Conservation (phyloP, 1,140 invertebrate species). For the Tetramorium alpestre region DNA sequence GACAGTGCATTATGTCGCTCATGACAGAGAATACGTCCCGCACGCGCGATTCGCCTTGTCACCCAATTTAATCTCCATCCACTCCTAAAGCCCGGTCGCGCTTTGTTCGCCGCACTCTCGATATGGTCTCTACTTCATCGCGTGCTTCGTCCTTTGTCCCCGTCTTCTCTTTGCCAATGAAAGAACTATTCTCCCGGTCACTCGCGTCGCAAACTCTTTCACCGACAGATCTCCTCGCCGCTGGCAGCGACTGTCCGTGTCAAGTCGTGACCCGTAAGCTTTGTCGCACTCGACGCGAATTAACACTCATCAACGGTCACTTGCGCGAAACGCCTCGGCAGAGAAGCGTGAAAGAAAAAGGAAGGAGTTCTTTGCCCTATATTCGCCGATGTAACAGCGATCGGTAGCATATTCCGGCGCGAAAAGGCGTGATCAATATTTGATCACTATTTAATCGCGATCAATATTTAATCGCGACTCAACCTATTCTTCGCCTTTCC, state of each 20-base stretch:
- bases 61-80: conserved; percentile 60
- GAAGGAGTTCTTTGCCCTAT: not conserved
- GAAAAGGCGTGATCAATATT: not conserved
- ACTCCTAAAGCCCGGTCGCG: conserved; percentile 14
- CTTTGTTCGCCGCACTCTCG: conserved; percentile 39
- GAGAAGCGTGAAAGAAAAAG: not conserved
- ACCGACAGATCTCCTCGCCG: conserved; percentile 8
- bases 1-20: conserved; percentile 23
- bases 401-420: not conserved
- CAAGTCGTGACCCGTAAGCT: not conserved
- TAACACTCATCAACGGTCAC: not conserved
- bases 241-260: conserved; percentile 12
- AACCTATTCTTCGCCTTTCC: not conserved
- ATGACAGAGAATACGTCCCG: not conserved
- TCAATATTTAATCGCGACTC: not conserved
- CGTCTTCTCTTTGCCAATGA: not conserved
- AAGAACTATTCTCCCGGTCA: conserved; percentile 32
- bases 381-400: not conserved
- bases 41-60: conserved; percentile 48
- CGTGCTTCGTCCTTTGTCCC: not conserved
- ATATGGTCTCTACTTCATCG: conserved; percentile 28
- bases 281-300: not conserved
- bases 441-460: not conserved
- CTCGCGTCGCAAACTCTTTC: not conserved
- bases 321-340: not conserved